Evolutionary conservation across 2,888 invertebrate genomes (phyloP).

Genomic region (Megalurothrips usitatus): DNA sequence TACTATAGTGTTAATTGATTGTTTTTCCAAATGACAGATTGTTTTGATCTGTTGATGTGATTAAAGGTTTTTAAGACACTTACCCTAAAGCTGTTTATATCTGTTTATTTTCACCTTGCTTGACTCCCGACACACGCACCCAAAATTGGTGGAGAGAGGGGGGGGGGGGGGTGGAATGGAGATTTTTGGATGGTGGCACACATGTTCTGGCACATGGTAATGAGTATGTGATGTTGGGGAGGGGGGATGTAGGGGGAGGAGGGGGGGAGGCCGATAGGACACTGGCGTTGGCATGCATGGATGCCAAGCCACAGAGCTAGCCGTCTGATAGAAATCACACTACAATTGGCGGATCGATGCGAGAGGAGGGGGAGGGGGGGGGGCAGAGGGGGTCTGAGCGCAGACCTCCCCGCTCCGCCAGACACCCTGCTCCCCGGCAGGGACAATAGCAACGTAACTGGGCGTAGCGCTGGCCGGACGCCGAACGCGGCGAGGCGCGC

Average conservation of each 20-base stretch:
- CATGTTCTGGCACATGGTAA: too few species aligned
- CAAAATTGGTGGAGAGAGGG: too few species aligned
- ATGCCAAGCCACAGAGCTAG: neutral
- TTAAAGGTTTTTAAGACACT: too few species aligned
- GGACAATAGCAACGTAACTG: neutral
- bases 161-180: too few species aligned
- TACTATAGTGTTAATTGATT: too few species aligned
- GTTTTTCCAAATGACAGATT: too few species aligned
- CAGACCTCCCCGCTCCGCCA: neutral
- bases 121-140: too few species aligned
- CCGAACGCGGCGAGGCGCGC: neutral
- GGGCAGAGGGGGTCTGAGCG: neutral
- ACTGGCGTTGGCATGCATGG: neutral
- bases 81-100: too few species aligned
- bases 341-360: constrained; percentile 1
- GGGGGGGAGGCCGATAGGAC: neutral
- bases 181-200: too few species aligned
- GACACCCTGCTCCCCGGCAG: neutral
- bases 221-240: too few species aligned
- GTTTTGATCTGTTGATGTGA: too few species aligned
- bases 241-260: neutral
- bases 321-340: constrained; percentile 19
- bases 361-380: neutral
- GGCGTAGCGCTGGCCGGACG: neutral
- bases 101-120: too few species aligned